A percentile compares a stretch with the other conserved stretches of the same genome.
Conservation (phyloP, 2,888 invertebrate species). For the Cheiracanthium punctorium region DNA sequence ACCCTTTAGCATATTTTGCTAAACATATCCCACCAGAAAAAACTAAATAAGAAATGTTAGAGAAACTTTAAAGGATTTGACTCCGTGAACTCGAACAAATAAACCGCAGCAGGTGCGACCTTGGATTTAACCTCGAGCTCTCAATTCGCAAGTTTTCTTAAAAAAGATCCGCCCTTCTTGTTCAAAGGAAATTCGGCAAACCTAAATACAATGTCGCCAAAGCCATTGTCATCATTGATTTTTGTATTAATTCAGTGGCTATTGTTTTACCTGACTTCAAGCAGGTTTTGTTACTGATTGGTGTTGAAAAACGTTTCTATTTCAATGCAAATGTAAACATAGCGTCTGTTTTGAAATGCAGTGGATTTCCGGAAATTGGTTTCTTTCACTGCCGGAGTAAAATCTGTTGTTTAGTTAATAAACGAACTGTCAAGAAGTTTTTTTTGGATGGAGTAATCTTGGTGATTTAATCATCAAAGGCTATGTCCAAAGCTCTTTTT, state of each 20-base stretch:
- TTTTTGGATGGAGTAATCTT: too few relatives aligned
- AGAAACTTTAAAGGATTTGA: slow-evolving; percentile 59
- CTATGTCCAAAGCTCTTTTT: too few relatives aligned
- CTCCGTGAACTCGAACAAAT: slow-evolving; percentile 68
- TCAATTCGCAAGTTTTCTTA: slow-evolving; percentile 59
- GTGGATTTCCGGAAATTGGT: too few relatives aligned
- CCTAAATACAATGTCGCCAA: slow-evolving; percentile 52
- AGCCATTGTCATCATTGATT: not conserved
- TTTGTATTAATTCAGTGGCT: not conserved
- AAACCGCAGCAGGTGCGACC: slow-evolving; percentile 63
- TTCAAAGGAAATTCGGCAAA: slow-evolving; percentile 34
- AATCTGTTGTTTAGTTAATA: too few relatives aligned
- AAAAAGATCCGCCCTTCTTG: slow-evolving; percentile 53
- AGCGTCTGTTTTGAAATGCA: too few relatives aligned
- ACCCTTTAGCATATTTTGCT: slow-evolving; percentile 63
- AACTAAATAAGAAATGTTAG: slow-evolving; percentile 38
- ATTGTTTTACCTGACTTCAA: not conserved
- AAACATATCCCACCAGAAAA: slow-evolving; percentile 63
- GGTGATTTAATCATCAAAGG: too few relatives aligned
- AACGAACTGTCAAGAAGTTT: too few relatives aligned
- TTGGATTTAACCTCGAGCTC: slow-evolving; percentile 66
- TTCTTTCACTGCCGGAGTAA: too few relatives aligned
- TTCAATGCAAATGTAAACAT: too few relatives aligned
- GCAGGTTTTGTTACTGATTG: too few relatives aligned
- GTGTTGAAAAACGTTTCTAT: too few relatives aligned